These are phyloP conservation scores for Cathartes aura DNA, from an alignment of 2,113 vertebrate species.

Conservation along the genomic window DNA sequence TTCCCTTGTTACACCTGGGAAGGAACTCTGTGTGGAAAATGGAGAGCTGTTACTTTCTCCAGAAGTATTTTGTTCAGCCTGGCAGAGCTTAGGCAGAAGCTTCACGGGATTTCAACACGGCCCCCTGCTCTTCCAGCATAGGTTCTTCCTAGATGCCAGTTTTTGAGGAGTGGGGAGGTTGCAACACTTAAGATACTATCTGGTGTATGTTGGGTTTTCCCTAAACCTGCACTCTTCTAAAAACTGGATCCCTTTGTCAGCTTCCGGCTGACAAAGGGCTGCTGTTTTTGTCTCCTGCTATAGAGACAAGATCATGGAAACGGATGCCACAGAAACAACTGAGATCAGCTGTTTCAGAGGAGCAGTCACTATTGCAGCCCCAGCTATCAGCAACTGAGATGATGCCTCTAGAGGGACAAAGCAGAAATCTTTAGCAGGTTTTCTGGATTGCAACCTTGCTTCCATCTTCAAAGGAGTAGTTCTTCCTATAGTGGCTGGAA, in stretches of 20 bases:
- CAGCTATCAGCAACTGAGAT: conserved; percentile 5
- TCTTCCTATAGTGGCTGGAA: background rate
- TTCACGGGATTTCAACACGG: background rate
- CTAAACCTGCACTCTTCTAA: conserved; percentile 4
- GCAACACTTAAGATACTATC: background rate
- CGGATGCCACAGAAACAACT: background rate
- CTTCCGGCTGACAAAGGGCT: conserved; percentile 46
- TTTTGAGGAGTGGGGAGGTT: background rate
- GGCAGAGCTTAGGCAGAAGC: background rate
- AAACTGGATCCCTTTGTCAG: conserved; percentile 48
- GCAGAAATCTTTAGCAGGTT: background rate
- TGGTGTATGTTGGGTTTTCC: background rate
- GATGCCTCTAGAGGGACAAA: conserved; percentile 18
- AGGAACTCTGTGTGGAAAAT: background rate
- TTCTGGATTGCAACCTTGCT: background rate
- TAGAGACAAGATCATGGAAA: conserved; percentile 24
- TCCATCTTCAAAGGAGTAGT: background rate
- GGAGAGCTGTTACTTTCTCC: background rate
- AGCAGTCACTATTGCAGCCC: conserved; percentile 42
- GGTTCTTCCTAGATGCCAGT: background rate
- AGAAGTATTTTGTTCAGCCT: background rate
- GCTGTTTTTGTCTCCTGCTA: conserved; percentile 17
- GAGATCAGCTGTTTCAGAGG: conserved; percentile 17
- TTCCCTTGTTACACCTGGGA: background rate
- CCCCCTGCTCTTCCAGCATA: background rate